Evolutionary conservation across 2,113 vertebrate genomes (phyloP).

Genomic region (Otolemur garnettii): DNA sequence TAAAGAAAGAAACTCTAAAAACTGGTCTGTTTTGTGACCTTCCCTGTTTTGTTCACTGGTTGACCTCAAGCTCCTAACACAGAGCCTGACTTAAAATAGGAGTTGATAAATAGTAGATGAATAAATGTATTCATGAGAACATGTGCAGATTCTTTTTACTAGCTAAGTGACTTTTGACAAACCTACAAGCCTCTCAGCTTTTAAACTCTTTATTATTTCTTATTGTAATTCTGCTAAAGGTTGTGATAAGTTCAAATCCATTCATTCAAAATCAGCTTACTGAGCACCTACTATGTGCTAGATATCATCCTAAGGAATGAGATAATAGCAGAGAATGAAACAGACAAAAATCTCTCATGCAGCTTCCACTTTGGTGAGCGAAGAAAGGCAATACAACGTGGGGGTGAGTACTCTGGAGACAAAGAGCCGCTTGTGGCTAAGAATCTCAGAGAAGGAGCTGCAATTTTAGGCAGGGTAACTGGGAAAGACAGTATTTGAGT

Average conservation of each 20-base stretch:
- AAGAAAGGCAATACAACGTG: not conserved
- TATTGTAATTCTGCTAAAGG: not conserved
- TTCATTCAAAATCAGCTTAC: not conserved
- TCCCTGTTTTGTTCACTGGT: not conserved
- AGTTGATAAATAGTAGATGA: not conserved
- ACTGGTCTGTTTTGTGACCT: not conserved
- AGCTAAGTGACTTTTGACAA: not conserved
- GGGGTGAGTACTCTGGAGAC: not conserved
- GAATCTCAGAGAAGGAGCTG: not conserved
- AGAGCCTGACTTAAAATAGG: not conserved
- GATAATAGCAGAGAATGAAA: not conserved
- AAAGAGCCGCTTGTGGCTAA: not conserved
- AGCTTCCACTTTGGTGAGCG: not conserved
- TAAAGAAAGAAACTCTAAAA: not conserved
- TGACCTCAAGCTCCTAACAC: not conserved
- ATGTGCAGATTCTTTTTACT: not conserved
- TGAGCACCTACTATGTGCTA: not conserved
- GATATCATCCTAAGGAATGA: not conserved
- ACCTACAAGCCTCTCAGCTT: not conserved
- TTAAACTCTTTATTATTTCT: not conserved
- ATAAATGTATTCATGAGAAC: slow-evolving; percentile 6
- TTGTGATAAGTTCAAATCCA: not conserved
- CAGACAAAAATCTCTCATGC: not conserved
- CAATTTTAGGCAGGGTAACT: not conserved
- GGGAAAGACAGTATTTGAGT: not conserved